phyloP scores from a whole-genome alignment of 2,888 invertebrate species.

The Drosophila limbata region DNA sequence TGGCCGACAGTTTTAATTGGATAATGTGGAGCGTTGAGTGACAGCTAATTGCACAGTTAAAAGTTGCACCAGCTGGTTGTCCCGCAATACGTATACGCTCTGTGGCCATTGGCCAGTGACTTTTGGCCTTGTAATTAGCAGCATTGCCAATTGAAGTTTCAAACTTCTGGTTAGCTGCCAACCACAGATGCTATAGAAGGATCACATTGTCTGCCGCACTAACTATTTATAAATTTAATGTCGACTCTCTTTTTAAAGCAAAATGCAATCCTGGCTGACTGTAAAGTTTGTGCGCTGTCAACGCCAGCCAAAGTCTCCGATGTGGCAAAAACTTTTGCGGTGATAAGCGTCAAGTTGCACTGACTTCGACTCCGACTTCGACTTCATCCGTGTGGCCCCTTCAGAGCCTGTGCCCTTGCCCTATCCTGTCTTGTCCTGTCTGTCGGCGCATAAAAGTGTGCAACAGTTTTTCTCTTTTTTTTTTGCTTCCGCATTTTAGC shows the following conservation, averaged over 20 bases:
- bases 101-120: slow-evolving; percentile 7
- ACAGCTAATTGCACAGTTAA: slow-evolving; percentile 58
- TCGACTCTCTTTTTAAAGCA: slow-evolving; percentile 37
- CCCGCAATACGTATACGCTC: slow-evolving; percentile 15
- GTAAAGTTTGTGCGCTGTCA: slow-evolving; percentile 68
- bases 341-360: slow-evolving; percentile 69
- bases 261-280: slow-evolving; percentile 28
- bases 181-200: slow-evolving; percentile 15
- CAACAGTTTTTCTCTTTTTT: slow-evolving; percentile 51
- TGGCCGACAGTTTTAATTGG: slow-evolving; percentile 56
- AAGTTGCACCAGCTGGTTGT: slow-evolving; percentile 29
- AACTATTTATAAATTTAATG: slow-evolving; percentile 42
- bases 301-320: slow-evolving; percentile 55
- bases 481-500: slow-evolving; percentile 61
- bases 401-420: slow-evolving; percentile 29
- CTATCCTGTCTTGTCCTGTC: slow-evolving; percentile 24
- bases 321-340: slow-evolving; percentile 74
- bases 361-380: slow-evolving; percentile 24
- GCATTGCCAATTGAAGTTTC: slow-evolving; percentile 46
- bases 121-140: slow-evolving; percentile 49
- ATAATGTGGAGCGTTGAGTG: slow-evolving; percentile 50
- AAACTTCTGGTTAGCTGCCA: slow-evolving; percentile 21
- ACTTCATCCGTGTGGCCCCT: slow-evolving; percentile 33
- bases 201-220: slow-evolving; percentile 16
- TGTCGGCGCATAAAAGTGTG: slow-evolving; percentile 59